These are phyloP conservation scores for Sus cebifrons DNA, from an alignment of 2,797 vertebrate genomes.

Conservation along the genomic window DNA sequence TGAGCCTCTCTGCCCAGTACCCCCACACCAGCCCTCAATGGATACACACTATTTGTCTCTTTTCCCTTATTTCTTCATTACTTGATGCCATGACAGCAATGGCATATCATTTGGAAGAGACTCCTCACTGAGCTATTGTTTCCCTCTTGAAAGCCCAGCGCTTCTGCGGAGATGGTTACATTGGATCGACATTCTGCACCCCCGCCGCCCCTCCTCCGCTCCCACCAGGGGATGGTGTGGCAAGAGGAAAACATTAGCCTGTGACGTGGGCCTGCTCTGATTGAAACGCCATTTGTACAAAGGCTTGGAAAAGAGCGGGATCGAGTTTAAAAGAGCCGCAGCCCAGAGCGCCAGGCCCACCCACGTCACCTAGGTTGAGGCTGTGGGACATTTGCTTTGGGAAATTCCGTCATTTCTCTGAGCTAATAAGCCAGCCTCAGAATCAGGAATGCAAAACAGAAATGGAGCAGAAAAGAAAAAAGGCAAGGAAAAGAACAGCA, in stretches of 20 bases:
- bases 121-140: conserved; percentile 35
- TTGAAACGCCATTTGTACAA: conserved; percentile 51
- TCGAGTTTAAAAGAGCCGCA: conserved; percentile 20
- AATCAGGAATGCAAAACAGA: conserved; percentile 77
- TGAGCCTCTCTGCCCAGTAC: neutral
- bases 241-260: conserved; percentile 50
- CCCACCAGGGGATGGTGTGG: neutral
- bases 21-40: neutral
- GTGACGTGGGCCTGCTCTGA: neutral
- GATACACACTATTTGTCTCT: conserved; percentile 66
- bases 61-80: conserved; percentile 79
- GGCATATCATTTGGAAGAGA: conserved; percentile 81
- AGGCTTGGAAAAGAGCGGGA: conserved; percentile 51
- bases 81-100: conserved; percentile 71
- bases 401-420: conserved; percentile 77
- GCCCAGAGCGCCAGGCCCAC: conserved; percentile 57
- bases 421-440: conserved; percentile 72
- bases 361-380: conserved; percentile 66
- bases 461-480: conserved; percentile 41
- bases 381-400: conserved; percentile 69
- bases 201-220: neutral
- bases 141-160: neutral
- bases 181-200: conserved; percentile 41
- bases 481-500: conserved; percentile 42
- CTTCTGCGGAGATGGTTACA: neutral